phyloP scores from a whole-genome alignment of 2,113 vertebrate genomes.

The Campylomormyrus numenius region DNA sequence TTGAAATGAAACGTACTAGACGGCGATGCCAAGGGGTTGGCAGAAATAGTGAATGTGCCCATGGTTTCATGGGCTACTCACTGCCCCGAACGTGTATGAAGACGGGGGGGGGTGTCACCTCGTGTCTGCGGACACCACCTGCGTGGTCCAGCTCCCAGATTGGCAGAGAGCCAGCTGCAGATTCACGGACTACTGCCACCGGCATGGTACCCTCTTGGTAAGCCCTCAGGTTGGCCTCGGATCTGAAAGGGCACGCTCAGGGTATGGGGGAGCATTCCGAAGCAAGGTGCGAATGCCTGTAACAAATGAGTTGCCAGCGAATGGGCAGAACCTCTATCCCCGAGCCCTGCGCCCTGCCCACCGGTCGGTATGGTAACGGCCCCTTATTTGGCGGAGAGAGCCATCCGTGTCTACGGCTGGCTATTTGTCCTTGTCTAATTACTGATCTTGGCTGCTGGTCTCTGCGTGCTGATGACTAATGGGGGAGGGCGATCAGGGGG shows the following conservation, averaged over 20 bases:
- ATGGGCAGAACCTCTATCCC: slow-evolving; percentile 40
- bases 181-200: background rate
- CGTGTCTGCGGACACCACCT: background rate
- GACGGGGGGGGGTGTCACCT: background rate
- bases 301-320: slow-evolving; percentile 51
- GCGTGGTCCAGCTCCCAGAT: background rate
- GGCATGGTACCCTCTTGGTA: background rate
- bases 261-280: slow-evolving; percentile 19
- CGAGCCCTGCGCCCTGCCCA: slow-evolving; percentile 47
- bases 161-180: background rate
- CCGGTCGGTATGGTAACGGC: slow-evolving; percentile 67
- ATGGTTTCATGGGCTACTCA: background rate
- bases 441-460: slow-evolving; percentile 77
- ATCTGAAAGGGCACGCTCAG: background rate
- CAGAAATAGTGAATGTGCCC: background rate
- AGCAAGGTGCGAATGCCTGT: slow-evolving; percentile 32
- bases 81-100: background rate
- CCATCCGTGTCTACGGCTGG: slow-evolving; percentile 57
- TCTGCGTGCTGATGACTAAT: slow-evolving; percentile 82
- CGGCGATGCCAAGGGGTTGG: background rate
- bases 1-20: background rate
- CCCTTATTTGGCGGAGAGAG: slow-evolving; percentile 67
- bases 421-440: slow-evolving; percentile 97
- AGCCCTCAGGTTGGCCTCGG: background rate
- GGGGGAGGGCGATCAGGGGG: slow-evolving; percentile 63